Percentiles rank a stretch among this genome's conserved stretches.
Evolutionary conservation across 1,140 invertebrate species (phyloP).

Genomic region (Macrocentrus cingulum): DNA sequence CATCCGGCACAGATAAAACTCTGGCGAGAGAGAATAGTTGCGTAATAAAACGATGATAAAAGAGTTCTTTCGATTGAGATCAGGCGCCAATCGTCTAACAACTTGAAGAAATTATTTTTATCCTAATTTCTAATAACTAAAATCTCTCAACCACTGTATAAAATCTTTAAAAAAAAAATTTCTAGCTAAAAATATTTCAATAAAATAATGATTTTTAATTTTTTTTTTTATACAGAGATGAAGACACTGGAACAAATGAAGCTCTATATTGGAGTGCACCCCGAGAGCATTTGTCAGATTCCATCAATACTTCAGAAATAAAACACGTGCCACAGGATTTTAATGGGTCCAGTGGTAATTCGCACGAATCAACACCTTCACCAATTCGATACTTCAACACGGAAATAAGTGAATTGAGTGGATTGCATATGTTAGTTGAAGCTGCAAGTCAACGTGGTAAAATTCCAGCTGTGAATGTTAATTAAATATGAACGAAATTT

Average conservation of each 20-base stretch:
- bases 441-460: too few species aligned
- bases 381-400: too few species aligned
- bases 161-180: neutral
- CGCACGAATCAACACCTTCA: too few species aligned
- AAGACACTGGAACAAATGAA: conserved; percentile 35
- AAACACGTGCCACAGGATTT: conserved; percentile 37
- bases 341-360: too few species aligned
- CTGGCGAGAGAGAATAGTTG: conserved; percentile 9
- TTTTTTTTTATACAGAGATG: conserved; percentile 28
- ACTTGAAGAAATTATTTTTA: conserved; percentile 9
- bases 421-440: too few species aligned
- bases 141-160: neutral
- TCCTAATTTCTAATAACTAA: neutral
- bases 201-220: conserved; percentile 10
- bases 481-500: too few species aligned
- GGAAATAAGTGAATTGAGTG: too few species aligned
- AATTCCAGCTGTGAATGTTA: too few species aligned
- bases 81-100: neutral
- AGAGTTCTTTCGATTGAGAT: conserved; percentile 15
- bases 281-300: conserved; percentile 39
- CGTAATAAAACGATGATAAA: conserved; percentile 23
- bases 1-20: conserved; percentile 2
- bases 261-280: conserved; percentile 49
- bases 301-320: conserved; percentile 35
- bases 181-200: neutral